Evolutionary conservation across 2,888 invertebrate genomes (phyloP).

Genomic region (Platycnemis pennipes): DNA sequence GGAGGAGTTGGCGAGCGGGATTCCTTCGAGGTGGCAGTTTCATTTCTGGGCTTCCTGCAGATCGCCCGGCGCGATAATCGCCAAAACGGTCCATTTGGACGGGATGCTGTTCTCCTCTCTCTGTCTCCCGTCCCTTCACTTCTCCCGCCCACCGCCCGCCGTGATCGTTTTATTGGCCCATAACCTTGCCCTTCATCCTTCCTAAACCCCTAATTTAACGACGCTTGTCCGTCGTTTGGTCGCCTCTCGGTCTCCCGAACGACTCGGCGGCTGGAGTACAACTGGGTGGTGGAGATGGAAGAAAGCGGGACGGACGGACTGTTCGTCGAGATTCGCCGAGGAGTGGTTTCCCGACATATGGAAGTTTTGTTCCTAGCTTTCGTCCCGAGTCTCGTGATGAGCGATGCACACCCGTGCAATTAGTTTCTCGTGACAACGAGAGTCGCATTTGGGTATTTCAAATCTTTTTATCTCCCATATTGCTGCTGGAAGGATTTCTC

Average conservation of each 20-base stretch:
- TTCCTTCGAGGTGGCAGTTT: background rate
- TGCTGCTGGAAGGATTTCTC: background rate
- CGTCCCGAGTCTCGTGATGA: background rate
- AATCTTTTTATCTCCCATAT: background rate
- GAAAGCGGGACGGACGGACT: background rate
- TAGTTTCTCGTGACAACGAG: background rate
- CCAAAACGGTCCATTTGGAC: conserved; percentile 14
- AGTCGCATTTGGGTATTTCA: background rate
- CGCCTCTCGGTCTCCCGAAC: conserved; percentile 5
- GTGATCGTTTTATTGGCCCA: conserved; percentile 2
- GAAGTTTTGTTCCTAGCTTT: background rate
- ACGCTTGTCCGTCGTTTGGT: background rate
- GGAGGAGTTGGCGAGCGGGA: background rate
- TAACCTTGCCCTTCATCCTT: background rate
- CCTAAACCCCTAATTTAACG: conserved; percentile 16
- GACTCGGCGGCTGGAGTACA: background rate
- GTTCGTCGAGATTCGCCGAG: background rate
- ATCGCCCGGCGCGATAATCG: background rate
- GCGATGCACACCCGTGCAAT: background rate
- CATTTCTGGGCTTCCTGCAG: background rate
- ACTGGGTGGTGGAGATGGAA: background rate
- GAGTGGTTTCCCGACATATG: background rate
- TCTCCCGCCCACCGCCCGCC: background rate
- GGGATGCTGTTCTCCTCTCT: background rate
- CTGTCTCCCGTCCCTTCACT: background rate